Conservation (phyloP, 1,140 invertebrate species). For the Cydia pomonella region DNA sequence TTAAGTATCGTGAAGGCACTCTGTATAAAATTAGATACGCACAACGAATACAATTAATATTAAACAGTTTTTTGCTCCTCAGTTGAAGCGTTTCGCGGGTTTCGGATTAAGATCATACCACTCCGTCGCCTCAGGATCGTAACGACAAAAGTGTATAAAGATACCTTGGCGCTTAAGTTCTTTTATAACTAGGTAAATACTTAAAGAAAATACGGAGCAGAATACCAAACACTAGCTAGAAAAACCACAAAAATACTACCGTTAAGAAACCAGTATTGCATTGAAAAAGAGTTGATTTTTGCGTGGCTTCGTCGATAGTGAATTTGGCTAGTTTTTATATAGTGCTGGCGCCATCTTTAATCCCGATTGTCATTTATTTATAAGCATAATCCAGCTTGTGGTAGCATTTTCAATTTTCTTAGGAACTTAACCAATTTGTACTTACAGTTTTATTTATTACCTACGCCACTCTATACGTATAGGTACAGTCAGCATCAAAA, state of each 20-base stretch:
- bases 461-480: not conserved
- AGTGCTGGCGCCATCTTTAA: not conserved
- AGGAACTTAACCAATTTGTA: not conserved
- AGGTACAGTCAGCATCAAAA: too few relatives aligned
- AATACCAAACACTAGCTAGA: slow-evolving; percentile 14
- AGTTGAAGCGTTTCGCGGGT: not conserved
- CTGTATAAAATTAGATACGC: not conserved
- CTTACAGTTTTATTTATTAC: too few relatives aligned
- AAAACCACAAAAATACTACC: not conserved
- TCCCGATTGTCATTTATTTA: slow-evolving; percentile 9
- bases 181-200: slow-evolving; percentile 2
- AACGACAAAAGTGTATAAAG: not conserved
- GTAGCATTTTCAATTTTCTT: not conserved
- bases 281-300: not conserved
- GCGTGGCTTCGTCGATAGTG: not conserved
- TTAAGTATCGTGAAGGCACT: not conserved
- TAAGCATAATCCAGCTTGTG: slow-evolving; percentile 5
- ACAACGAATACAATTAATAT: slow-evolving; percentile 20
- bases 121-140: not conserved
- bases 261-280: not conserved
- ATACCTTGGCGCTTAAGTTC: not conserved
- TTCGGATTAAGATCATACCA: slow-evolving; percentile 10
- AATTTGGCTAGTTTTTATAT: not conserved
- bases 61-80: slow-evolving; percentile 19
- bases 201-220: not conserved